Base-by-base conservation (phyloP, 2,113 vertebrate species). In the Ageneiosus marmoratus region DNA sequence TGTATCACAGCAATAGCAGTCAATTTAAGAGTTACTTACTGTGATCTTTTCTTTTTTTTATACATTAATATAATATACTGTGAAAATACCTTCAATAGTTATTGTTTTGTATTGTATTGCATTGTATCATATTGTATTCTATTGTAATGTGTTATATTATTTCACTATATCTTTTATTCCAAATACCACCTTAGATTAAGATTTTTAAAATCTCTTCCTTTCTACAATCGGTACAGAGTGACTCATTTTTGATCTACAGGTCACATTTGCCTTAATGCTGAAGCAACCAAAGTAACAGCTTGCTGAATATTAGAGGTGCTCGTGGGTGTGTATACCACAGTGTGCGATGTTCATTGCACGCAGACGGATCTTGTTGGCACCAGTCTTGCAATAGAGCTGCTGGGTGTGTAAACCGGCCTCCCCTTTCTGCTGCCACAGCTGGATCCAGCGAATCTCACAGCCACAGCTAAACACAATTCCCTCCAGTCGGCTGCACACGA, bases 371-470 rank as follows among this genome's bases (percentile, higher is more conserved):
- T 93, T 93, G 63, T 94, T 93, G 0, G 96, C 96, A 8, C 94
- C 90, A 5, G 91, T 94, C 89, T 94, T 94, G 90, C 98, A 99
- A 92, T 92, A 96, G 29, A 99, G 94, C 70, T 94, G 91, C 91
- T 99, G 98, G 15, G 92, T 93, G 86, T 96, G 91, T 51, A 99
- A 94, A 56, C 89, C 93, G 0, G 98, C 97, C 85, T 97, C 97
- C 0, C 95, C 95, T 89, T 95, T 95, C 91, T 96, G 94, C 93
- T 97, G 97, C 96, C 97, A 98, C 87, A 99, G 95, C 94, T 99
- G 98, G 92, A 99, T 96, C 98, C 98, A 99, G 87, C 97, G 98
- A 86, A 99, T 97, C 82, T 95, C 95, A 0, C 98, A 99, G 90
- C 97, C 96, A 80, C 98, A 99, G 90, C 96, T 95, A 74, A 99